These are phyloP conservation scores for Leucoraja ocellata DNA, from an alignment of 2,797 vertebrate genomes.

Conservation along the genomic window DNA sequence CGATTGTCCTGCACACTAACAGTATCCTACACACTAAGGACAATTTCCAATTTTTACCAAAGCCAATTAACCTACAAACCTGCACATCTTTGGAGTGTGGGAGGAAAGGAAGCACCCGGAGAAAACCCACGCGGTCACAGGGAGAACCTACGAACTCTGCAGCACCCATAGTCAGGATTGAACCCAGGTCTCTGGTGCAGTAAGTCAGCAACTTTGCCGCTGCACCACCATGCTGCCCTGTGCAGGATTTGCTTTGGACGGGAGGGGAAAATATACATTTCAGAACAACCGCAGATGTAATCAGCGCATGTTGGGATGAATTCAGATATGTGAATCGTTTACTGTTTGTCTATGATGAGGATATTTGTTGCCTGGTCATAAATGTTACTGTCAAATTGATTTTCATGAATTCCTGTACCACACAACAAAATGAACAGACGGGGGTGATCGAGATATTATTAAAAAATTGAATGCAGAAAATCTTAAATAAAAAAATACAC, in stretches of 20 bases:
- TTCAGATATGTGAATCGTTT: conserved; percentile 13
- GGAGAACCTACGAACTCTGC: no score
- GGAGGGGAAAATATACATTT: neutral
- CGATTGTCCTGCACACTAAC: no score
- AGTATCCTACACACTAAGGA: no score
- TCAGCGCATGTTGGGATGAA: conserved; percentile 1
- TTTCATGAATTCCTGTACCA: conserved; percentile 1
- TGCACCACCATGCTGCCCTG: neutral
- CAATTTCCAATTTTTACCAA: no score
- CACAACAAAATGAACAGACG: neutral
- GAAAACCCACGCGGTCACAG: no score
- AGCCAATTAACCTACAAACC: no score
- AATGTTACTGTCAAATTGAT: conserved; percentile 24
- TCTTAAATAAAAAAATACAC: conserved; percentile 27
- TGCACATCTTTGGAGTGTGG: no score
- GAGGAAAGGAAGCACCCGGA: no score
- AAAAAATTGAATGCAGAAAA: conserved; percentile 18
- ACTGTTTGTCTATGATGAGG: neutral
- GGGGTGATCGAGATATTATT: neutral
- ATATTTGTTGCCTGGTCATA: neutral
- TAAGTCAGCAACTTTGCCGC: no score
- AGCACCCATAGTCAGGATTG: no score
- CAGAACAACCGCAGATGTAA: neutral
- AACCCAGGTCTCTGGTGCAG: no score
- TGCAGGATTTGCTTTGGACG: neutral